Percentiles rank a stretch among this genome's conserved stretches.
These are phyloP conservation scores for Erynnis tages DNA, from an alignment of 2,888 invertebrate species.

Conservation along the genomic window DNA sequence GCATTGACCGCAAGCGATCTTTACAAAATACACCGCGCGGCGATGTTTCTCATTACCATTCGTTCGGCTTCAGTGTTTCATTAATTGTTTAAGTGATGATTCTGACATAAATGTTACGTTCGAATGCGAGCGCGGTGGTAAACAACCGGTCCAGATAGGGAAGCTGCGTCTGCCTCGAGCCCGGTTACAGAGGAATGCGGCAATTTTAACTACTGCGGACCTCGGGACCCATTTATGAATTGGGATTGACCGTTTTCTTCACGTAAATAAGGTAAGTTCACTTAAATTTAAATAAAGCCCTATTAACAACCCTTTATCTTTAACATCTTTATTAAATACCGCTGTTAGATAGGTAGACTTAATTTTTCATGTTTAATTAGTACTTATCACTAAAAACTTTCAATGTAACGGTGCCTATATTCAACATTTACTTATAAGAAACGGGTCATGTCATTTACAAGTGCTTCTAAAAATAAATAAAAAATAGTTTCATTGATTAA, in stretches of 20 bases:
- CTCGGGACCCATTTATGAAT: conserved; percentile 69
- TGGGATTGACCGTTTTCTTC: conserved; percentile 62
- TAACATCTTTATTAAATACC: no score
- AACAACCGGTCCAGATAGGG: conserved; percentile 73
- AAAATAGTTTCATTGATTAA: no score
- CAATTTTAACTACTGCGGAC: conserved; percentile 80
- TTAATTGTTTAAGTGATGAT: conserved; percentile 70
- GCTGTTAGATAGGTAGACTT: no score
- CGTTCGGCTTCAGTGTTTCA: conserved; percentile 51
- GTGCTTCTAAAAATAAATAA: no score
- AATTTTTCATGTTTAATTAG: no score
- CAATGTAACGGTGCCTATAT: no score
- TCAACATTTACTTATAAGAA: no score
- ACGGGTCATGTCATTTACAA: no score
- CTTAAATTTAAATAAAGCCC: not conserved
- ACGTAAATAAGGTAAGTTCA: conserved; percentile 59
- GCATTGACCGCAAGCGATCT: conserved; percentile 54
- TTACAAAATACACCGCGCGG: conserved; percentile 53
- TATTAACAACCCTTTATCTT: no score
- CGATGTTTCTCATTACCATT: conserved; percentile 52
- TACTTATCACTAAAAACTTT: no score
- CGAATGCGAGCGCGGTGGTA: conserved; percentile 43
- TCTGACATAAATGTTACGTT: conserved; percentile 42
- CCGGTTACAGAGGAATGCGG: conserved; percentile 78
- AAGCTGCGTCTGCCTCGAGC: conserved; percentile 75